phyloP scores from a whole-genome alignment of 1,140 invertebrate species.

The Formica selysi region DNA sequence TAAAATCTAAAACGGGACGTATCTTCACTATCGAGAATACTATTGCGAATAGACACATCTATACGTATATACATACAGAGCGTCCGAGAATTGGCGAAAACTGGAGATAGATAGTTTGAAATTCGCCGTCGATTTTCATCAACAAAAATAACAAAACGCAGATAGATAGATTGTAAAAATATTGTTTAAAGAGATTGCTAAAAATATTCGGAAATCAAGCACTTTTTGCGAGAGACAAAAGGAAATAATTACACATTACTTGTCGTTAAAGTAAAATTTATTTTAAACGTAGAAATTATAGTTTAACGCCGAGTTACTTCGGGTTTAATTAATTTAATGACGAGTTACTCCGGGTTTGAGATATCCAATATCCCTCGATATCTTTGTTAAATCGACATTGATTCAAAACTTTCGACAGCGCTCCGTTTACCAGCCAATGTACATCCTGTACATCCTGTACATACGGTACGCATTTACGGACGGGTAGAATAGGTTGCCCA shows the following conservation, averaged over 20 bases:
- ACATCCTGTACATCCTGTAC: constrained; percentile 1
- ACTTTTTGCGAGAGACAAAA: not conserved
- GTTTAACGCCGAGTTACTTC: not conserved
- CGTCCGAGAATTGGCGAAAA: constrained; percentile 14
- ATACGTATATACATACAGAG: not conserved
- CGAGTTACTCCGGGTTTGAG: not conserved
- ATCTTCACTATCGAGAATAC: constrained; percentile 18
- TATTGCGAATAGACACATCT: not conserved
- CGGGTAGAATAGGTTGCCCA: constrained; percentile 49
- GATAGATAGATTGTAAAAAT: not conserved
- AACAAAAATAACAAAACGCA: not conserved
- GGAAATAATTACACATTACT: too few species aligned
- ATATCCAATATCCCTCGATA: not conserved
- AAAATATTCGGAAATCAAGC: not conserved
- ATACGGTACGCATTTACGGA: constrained; percentile 56
- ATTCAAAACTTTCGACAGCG: not conserved
- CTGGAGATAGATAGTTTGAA: not conserved
- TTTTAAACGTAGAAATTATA: not conserved
- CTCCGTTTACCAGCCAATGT: not conserved
- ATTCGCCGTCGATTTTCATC: not conserved
- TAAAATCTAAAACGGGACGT: constrained; percentile 36
- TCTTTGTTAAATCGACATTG: not conserved
- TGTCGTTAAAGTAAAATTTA: too few species aligned
- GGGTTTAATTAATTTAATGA: not conserved
- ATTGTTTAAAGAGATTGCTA: too few species aligned